These are phyloP conservation scores for Oenanthe oenanthe DNA, from an alignment of 2,113 vertebrate genomes.

Conservation along the genomic window DNA sequence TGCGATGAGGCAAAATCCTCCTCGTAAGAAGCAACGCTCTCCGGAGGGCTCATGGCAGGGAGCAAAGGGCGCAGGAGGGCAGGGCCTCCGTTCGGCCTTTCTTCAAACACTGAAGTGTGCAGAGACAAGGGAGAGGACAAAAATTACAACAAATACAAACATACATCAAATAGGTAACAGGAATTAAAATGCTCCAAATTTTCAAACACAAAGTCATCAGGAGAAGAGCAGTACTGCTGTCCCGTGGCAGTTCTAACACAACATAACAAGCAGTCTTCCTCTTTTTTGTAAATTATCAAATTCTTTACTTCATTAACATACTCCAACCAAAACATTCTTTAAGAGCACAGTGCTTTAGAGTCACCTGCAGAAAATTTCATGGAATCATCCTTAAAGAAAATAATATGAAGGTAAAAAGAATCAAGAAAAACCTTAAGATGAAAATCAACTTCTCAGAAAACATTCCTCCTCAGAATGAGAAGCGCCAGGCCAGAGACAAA, in stretches of 20 bases:
- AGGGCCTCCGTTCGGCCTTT: conserved; percentile 65
- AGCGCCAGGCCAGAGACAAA: neutral
- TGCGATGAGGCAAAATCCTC: conserved; percentile 88
- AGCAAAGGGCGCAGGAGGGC: conserved; percentile 64
- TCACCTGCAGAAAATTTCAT: neutral
- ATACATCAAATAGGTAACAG: neutral
- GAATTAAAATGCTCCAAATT: neutral
- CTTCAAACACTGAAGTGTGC: conserved; percentile 74
- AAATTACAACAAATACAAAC: neutral
- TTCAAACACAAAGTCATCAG: neutral
- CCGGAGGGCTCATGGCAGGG: conserved; percentile 68
- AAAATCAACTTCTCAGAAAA: neutral
- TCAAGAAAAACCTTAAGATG: neutral
- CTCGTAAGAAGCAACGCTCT: conserved; percentile 81
- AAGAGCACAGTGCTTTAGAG: neutral
- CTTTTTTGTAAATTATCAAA: neutral
- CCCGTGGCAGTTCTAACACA: neutral
- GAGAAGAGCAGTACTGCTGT: neutral
- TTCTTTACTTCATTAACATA: neutral
- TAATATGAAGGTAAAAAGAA: neutral
- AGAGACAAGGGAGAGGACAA: neutral
- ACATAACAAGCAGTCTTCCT: neutral
- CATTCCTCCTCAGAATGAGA: neutral
- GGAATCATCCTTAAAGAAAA: neutral
- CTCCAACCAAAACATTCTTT: neutral